Conservation (phyloP, 2,797 vertebrate species). For the Propithecus deckenii region DNA sequence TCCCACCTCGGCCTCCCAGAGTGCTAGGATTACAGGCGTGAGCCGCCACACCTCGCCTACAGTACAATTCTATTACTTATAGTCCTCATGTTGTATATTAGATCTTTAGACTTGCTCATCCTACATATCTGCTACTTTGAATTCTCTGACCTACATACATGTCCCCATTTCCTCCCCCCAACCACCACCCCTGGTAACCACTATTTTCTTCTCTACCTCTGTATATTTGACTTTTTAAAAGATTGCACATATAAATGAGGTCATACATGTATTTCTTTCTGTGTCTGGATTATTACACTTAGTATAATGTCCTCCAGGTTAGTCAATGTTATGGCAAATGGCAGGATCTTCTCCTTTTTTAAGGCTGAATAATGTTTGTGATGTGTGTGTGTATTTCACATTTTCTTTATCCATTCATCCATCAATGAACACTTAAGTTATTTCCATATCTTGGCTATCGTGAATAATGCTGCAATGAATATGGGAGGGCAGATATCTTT, state of each 20-base stretch:
- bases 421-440: background rate
- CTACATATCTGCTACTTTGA: background rate
- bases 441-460: background rate
- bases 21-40: too few relatives aligned
- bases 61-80: background rate
- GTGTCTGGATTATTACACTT: background rate
- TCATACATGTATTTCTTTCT: background rate
- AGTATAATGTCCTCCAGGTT: background rate
- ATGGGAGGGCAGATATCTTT: background rate
- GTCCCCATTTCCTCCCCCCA: background rate
- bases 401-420: background rate
- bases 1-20: too few relatives aligned
- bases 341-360: background rate
- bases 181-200: background rate
- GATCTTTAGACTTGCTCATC: background rate
- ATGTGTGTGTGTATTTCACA: background rate
- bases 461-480: background rate
- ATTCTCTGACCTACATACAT: background rate
- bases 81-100: background rate
- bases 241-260: background rate
- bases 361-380: background rate
- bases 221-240: background rate
- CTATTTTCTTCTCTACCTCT: background rate
- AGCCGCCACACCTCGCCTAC: background rate
- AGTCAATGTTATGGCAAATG: background rate